Percentiles rank a stretch among this genome's conserved stretches.
Evolutionary conservation across 1,140 invertebrate genomes (phyloP).

Genomic region (Drosophila pectinifera): DNA sequence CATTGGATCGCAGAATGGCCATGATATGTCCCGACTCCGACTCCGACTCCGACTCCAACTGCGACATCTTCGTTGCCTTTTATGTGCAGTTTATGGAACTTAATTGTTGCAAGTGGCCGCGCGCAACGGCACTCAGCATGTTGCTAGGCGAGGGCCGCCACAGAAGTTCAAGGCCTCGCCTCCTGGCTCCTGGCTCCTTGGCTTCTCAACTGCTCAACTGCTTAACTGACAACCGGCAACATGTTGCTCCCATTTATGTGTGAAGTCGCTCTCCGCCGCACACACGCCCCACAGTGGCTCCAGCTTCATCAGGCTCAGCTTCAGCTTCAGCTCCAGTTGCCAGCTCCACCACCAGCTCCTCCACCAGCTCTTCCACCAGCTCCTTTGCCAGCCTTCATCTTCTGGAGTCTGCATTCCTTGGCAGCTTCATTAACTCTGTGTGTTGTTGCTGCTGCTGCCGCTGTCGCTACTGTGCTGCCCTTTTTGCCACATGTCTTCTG

Average conservation of each 20-base stretch:
- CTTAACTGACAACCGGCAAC: conserved; percentile 56
- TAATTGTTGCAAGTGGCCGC: conserved; percentile 69
- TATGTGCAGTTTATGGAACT: conserved; percentile 79
- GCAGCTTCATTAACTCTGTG: conserved; percentile 81
- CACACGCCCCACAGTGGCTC: conserved; percentile 11
- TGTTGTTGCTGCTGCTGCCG: conserved; percentile 51
- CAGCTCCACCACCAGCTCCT: conserved; percentile 41
- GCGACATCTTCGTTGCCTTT: conserved; percentile 76
- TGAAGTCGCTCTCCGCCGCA: conserved; percentile 57
- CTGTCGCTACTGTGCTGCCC: conserved; percentile 51
- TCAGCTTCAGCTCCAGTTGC: conserved; percentile 14
- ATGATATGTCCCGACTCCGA: conserved; percentile 47
- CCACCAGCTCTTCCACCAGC: conserved; percentile 37
- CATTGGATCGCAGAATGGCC: conserved; percentile 34
- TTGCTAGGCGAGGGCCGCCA: conserved; percentile 42
- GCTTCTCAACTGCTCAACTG: too few relatives aligned
- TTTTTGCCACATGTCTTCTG: conserved; percentile 72
- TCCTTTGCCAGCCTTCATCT: conserved; percentile 33
- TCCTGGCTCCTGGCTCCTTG: conserved; percentile 9
- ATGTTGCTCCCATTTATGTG: conserved; percentile 83
- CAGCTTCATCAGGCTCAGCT: too few relatives aligned
- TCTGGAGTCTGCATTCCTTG: conserved; percentile 72
- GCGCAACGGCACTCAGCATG: conserved; percentile 60
- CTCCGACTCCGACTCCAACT: conserved; percentile 29
- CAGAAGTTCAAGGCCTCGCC: conserved; percentile 35